phyloP scores from a whole-genome alignment of 2,888 invertebrate species.

The Megamerina dolium region DNA sequence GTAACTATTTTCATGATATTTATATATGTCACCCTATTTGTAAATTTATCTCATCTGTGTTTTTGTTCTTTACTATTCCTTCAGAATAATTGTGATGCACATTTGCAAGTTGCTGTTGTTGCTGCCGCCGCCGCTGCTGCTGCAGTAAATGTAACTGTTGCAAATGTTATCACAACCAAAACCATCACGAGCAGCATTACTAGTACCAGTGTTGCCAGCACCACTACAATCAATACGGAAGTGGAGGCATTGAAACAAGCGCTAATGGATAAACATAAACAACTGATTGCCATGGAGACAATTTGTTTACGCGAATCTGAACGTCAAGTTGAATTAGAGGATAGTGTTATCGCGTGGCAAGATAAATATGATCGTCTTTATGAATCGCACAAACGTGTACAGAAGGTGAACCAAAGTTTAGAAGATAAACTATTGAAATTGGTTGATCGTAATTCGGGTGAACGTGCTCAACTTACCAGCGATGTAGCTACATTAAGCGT shows the following conservation, averaged over 20 bases:
- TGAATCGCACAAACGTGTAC: constrained; percentile 89
- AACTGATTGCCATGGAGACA: constrained; percentile 80
- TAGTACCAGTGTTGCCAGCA: constrained; percentile 12
- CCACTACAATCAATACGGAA: constrained; percentile 50
- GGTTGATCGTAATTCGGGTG: constrained; percentile 87
- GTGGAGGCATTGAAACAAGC: constrained; percentile 80
- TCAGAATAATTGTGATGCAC: constrained; percentile 52
- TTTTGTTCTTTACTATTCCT: constrained; percentile 19
- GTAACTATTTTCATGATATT: no score
- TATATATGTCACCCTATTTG: no score
- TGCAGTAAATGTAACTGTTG: no score
- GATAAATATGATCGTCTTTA: constrained; percentile 90
- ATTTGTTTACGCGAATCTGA: constrained; percentile 77
- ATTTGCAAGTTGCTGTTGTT: constrained; percentile 59
- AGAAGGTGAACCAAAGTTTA: constrained; percentile 88
- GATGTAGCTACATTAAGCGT: constrained; percentile 81
- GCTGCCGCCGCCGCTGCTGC: constrained; percentile 16
- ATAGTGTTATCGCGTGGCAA: constrained; percentile 80
- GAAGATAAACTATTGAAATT: constrained; percentile 90
- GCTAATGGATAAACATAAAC: constrained; percentile 72
- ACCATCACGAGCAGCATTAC: neutral
- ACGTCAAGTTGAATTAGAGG: constrained; percentile 70
- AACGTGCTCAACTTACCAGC: constrained; percentile 78
- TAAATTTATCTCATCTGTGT: no score
- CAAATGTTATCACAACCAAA: neutral